These are phyloP conservation scores for Tapirus terrestris DNA, from an alignment of 2,113 vertebrate genomes.

Conservation along the genomic window DNA sequence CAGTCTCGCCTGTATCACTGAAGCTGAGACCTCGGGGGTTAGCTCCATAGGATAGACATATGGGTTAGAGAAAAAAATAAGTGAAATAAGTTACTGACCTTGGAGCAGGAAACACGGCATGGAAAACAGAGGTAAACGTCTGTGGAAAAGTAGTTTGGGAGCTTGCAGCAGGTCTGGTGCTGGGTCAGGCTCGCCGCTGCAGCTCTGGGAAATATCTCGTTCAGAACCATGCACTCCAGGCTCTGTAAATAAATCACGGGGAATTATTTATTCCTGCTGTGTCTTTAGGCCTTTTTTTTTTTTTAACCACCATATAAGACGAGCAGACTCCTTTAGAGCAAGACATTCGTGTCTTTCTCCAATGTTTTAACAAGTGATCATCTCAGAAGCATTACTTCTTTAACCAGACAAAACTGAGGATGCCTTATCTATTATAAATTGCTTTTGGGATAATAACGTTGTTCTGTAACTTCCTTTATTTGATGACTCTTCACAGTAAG, in stretches of 20 bases:
- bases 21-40: not conserved
- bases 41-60: not conserved
- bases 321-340: conserved; percentile 26
- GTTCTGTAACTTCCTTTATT: conserved; percentile 19
- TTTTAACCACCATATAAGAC: conserved; percentile 14
- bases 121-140: not conserved
- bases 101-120: not conserved
- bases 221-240: conserved; percentile 65
- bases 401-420: not conserved
- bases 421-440: conserved; percentile 7
- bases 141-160: conserved; percentile 21
- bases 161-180: conserved; percentile 19
- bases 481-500: not conserved
- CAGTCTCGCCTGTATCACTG: not conserved
- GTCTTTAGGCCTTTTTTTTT: not conserved
- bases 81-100: not conserved
- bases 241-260: conserved; percentile 74
- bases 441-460: not conserved
- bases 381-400: not conserved
- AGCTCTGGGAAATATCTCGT: conserved; percentile 77
- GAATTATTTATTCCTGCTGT: conserved; percentile 78
- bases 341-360: conserved; percentile 25
- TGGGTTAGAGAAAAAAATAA: not conserved
- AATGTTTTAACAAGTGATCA: conserved; percentile 46
- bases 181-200: not conserved